Base-by-base conservation (phyloP, 2,888 invertebrate genomes). In the Seira sanloemensis region DNA sequence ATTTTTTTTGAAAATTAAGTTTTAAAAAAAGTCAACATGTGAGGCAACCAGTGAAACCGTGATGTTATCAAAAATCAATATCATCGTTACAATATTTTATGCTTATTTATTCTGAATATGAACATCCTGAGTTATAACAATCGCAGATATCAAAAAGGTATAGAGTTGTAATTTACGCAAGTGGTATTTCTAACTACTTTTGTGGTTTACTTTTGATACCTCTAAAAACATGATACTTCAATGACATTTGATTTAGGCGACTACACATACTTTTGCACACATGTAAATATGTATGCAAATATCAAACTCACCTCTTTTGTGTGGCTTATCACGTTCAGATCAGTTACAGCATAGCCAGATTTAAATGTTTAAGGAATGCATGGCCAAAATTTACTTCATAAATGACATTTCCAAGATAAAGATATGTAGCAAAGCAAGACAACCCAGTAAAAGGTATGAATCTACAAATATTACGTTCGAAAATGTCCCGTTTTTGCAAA, bases 31-130 rank as follows among this genome's bases (percentile, higher is more conserved):
- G 2, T 50, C n/a, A 50, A 12, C 37, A 50, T 50, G 69, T 79
- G 78, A 84, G 84, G 84, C 84, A 84, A 84, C 78, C 75, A 75
- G 84, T 84, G 84, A 84, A 62, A 54, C 62, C 37, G 67, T 78
- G 84, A 65, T 78, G 66, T 69, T 74, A 69, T 62, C 18, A 67
- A 26, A 54, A 65, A 68, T 78, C 25, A 62, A 69, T 78, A 58
- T 74, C 65, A 37, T 72, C 23, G 26, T 16, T n/a, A 21, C 62
- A 62, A 62, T 62, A 62, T 16, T 62, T 62, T 62, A n/a, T 21
- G 4, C 4, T 21, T 21, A 62, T 2, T 50, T 19, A 37, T 54
- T 54, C 68, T 76, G 76, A 76, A 76, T 66, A 76, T 26, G 50
- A 67, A 26, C 25, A 78, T 72, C 78, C 71, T 78, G 78, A 78